A percentile compares a stretch with the other conserved stretches of the same genome.
phyloP scores from a whole-genome alignment of 2,888 invertebrate genomes.

The Icerya purchasi region DNA sequence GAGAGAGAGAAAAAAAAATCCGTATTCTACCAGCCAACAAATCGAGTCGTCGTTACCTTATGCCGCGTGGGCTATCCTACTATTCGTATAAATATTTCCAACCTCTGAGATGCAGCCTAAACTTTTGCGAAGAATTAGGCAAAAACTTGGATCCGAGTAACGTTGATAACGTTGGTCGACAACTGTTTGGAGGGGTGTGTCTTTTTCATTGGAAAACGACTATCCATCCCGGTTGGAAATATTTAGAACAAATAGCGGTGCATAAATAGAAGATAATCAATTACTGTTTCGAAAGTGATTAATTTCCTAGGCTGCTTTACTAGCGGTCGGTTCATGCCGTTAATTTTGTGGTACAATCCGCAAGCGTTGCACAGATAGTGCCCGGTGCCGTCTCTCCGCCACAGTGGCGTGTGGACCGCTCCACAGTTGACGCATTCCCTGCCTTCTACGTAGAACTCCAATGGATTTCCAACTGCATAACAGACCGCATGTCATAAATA shows the following conservation, averaged over 20 bases:
- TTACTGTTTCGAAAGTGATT: conserved; percentile 34
- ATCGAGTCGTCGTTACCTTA: neutral
- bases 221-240: no score
- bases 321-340: conserved; percentile 78
- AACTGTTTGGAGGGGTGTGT: no score
- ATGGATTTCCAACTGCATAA: neutral
- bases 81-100: neutral
- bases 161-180: no score
- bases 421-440: conserved; percentile 53
- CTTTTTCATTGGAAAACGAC: no score
- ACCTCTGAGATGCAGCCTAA: no score
- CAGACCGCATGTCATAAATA: no score
- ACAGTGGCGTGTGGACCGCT: conserved; percentile 69
- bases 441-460: conserved; percentile 9
- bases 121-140: no score
- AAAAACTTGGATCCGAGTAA: no score
- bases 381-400: conserved; percentile 96
- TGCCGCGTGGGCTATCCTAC: neutral
- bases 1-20: no score
- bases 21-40: neutral
- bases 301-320: conserved; percentile 77
- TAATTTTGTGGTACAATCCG: conserved; percentile 94
- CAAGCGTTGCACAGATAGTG: conserved; percentile 99
- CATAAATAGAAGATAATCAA: no score
- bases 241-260: no score